Base-by-base conservation (phyloP, 2,797 vertebrate genomes). In the Danio jaintianensis region DNA sequence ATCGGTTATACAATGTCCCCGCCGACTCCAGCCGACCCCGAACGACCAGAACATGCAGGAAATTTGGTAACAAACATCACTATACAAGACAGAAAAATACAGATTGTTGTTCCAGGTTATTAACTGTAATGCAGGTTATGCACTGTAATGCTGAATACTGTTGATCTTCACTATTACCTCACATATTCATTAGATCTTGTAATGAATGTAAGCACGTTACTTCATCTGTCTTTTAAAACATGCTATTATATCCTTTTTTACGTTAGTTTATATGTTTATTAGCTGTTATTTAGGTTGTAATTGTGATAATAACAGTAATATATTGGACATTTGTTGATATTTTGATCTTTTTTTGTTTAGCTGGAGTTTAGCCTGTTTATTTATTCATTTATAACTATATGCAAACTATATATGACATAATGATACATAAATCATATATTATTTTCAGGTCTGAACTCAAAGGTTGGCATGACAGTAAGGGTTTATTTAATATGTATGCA, bases 1-100 rank as follows among this genome's bases (percentile, higher is more conserved):
- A 9, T 73, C n/a, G 10, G 18, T 18, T 78, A 61, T 66, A 82
- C 76, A 52, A 94, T 94, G 93, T 89, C 93, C 0, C 86, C 91
- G 20, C 42, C 68, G n/a, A 29, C 83, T 38, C 70, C 79, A 4
- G 53, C 89, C 2, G 83, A 87, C 71, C 6, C 42, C 12, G 59
- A 63, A 36, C 50, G 67, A 0, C 40, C 48, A 78, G 13, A 43
- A 56, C 61, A 48, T 12, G 15, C 20, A 47, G 12, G 11, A 43
- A 22, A 48, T 72, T 73, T 53, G 16, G 10, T 66, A 40, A 55
- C 42, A 36, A 22, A 56, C 10, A 15, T 10, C 15, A 43, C 7
- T 9, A 62, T 16, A 56, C 9, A 70, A 55, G 7, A 40, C 7
- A 18, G 15, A 45, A 18, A 20, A 10, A 0, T 1, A 13, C n/a